Conservation (phyloP, 2,797 vertebrate genomes). For the Esox lucius region DNA sequence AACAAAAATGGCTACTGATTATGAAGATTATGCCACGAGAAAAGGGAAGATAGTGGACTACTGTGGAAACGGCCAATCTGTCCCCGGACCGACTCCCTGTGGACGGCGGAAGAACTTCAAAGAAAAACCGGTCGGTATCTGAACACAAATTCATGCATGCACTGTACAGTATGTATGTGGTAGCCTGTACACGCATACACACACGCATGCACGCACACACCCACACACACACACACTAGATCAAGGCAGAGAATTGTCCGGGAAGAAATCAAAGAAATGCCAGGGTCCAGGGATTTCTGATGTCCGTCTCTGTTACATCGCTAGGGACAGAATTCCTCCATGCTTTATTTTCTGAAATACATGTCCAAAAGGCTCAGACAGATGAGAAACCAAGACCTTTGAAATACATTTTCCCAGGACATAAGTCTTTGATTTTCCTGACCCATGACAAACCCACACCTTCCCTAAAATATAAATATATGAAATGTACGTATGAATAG, state of each 20-base stretch:
- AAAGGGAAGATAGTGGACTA: constrained; percentile 14
- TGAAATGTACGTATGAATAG: constrained; percentile 1
- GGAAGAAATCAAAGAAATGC: neutral
- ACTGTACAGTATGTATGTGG: neutral
- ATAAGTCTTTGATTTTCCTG: constrained; percentile 53
- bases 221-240: neutral
- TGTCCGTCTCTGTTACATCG: neutral
- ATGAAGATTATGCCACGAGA: constrained; percentile 51
- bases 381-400: constrained; percentile 21
- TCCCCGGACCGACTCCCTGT: constrained; percentile 18
- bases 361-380: neutral
- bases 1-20: constrained; percentile 49
- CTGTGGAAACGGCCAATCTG: constrained; percentile 18
- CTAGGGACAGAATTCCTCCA: neutral
- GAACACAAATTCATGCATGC: neutral
- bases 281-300: neutral
- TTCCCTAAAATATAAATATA: constrained; percentile 51
- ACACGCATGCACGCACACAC: neutral
- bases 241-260: neutral
- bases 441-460: constrained; percentile 55
- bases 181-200: neutral
- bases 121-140: neutral
- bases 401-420: constrained; percentile 56
- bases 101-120: constrained; percentile 34
- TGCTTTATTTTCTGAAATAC: neutral